A percentile compares a stretch with the other conserved stretches of the same genome.
Conservation (phyloP, 64 coral and sea anemone species). For the Porites australiensis region DNA sequence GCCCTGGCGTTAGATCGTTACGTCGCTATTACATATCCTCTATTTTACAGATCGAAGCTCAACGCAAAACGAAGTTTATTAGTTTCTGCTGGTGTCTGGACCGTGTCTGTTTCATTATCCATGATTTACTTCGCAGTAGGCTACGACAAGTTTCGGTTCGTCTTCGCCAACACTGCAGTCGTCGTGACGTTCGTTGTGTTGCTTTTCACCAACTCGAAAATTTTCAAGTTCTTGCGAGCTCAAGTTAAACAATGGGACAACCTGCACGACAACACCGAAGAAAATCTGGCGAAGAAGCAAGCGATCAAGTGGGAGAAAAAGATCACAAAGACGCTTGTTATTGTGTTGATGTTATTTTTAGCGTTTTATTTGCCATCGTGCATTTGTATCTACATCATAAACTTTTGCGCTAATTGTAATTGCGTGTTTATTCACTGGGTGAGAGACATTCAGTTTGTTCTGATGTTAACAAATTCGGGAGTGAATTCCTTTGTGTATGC, state of each 20-base stretch:
- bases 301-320: constrained; percentile 63
- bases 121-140: constrained; percentile 87
- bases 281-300: constrained; percentile 12
- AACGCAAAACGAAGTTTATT: constrained; percentile 31
- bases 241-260: constrained; percentile 67
- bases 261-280: constrained; percentile 31
- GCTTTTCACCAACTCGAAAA: constrained; percentile 78
- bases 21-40: constrained; percentile 66
- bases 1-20: constrained; percentile 85
- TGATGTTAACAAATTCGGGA: constrained; percentile 74
- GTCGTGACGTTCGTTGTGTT: constrained; percentile 70
- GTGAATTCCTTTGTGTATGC: constrained; percentile 88
- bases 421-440: constrained; percentile 76
- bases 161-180: constrained; percentile 87
- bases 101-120: constrained; percentile 53
- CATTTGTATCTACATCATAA: constrained; percentile 83
- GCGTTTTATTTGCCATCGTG: constrained; percentile 73
- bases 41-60: constrained; percentile 63
- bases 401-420: constrained; percentile 68
- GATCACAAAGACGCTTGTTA: constrained; percentile 72
- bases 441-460: constrained; percentile 80
- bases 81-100: constrained; percentile 61
- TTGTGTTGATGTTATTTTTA: constrained; percentile 76
- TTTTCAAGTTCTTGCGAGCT: constrained; percentile 42
- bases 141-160: constrained; percentile 70